Evolutionary conservation across 2,113 vertebrate genomes (phyloP).

Genomic region (Myanophis thanlyinensis): DNA sequence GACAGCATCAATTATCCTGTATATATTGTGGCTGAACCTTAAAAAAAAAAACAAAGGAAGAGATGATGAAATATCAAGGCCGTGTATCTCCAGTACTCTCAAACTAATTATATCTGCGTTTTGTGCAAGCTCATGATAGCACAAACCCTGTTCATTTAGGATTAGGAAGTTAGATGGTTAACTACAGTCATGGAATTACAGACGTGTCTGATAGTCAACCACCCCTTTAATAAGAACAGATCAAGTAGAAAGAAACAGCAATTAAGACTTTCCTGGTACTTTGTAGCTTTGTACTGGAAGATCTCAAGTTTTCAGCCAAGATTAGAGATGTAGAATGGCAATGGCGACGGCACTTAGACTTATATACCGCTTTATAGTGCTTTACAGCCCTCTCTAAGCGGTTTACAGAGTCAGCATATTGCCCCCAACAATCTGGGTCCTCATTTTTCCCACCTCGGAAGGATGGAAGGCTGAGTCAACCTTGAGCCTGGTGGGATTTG

Average conservation of each 20-base stretch:
- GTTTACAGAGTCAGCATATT: no score
- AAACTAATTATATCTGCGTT: neutral
- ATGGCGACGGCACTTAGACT: no score
- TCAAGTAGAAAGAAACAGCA: neutral
- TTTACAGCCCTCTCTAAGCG: no score
- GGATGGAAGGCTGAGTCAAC: no score
- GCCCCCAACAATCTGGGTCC: no score
- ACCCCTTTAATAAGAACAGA: conserved; percentile 2
- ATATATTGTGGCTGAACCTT: neutral
- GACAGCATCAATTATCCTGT: neutral
- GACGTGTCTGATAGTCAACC: neutral
- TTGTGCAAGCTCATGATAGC: neutral
- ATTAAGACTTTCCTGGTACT: neutral
- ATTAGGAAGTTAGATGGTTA: conserved; percentile 5
- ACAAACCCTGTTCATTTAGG: neutral
- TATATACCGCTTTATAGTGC: no score
- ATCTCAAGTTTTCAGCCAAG: neutral
- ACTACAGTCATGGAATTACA: neutral
- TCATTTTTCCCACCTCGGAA: no score
- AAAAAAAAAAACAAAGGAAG: neutral
- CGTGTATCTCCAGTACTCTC: neutral
- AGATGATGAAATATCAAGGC: conserved; percentile 2
- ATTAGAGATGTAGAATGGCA: neutral
- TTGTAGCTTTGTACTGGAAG: neutral
- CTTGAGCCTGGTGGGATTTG: no score